Base-by-base conservation (phyloP, 2,113 vertebrate species). In the Saiga tatarica region DNA sequence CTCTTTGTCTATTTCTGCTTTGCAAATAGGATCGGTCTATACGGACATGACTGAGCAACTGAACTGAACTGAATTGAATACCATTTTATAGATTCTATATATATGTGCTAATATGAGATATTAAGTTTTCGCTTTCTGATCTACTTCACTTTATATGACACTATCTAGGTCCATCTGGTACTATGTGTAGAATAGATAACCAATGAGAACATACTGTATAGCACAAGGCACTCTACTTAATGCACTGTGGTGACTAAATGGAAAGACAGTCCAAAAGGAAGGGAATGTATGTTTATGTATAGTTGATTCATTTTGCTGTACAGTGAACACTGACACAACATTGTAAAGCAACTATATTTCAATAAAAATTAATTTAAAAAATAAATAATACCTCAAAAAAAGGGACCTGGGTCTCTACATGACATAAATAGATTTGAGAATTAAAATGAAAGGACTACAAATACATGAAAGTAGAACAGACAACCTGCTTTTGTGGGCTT, bases 1-100 rank as follows among this genome's bases (percentile, higher is more conserved):
- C 36, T 76, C 12, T 42, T 3, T 42, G 6, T 76, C 71, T 42
- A 26, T 42, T 42, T 42, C 71, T 42, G 36, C 71, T 76, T 76
- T 76, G 39, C 23, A 76, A 76, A 42, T 7, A 42, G 6, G 39
- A 76, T 42, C 2, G 0, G 0, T 42, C 71, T 76, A 42, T 42
- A 76, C 0, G 3, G 28, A 62, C 28, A 62, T 1, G 0, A 62
- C 6, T 62, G 28, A 33, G 28, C 1, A 30, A 62, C 14, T 62
- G 28, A 62, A 62, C 59, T 60, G 28, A 62, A 62, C 28, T 62
- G 28, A 62, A 42, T 5, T 60, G 25, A 60, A 42, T 26, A 76
- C 6, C 5, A 42, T 42, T 76, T 39, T 74, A 19, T 23, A 42
- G 71, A 42, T 42, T 76, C 12, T 36, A 76, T 26, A 76, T 26